Conservation (phyloP, 2,888 invertebrate genomes). For the Idaea dimidiata region DNA sequence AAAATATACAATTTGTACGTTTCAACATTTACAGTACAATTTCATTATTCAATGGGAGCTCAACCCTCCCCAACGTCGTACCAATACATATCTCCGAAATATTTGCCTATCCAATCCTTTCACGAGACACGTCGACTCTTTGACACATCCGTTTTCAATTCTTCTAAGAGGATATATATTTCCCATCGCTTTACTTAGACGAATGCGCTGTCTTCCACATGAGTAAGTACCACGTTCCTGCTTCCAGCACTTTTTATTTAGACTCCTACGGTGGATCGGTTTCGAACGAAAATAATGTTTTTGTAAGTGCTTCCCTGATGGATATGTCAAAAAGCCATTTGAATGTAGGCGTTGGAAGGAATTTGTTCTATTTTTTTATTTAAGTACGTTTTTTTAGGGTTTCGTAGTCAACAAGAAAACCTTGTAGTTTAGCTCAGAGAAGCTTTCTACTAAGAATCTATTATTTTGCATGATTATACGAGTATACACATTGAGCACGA, state of each 20-base stretch:
- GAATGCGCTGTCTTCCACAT: conserved; percentile 28
- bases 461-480: too few relatives aligned
- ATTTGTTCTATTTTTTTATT: background rate
- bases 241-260: conserved; percentile 18
- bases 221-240: conserved; percentile 23
- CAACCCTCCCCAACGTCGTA: conserved; percentile 4
- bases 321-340: background rate
- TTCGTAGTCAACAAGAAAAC: too few relatives aligned
- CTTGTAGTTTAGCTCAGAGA: too few relatives aligned
- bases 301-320: conserved; percentile 8
- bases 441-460: too few relatives aligned
- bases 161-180: conserved; percentile 39
- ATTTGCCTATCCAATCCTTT: conserved; percentile 24
- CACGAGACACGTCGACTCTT: conserved; percentile 27
- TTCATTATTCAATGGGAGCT: background rate
- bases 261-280: conserved; percentile 13
- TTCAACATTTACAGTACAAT: background rate
- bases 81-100: conserved; percentile 9
- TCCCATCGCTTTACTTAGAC: conserved; percentile 26
- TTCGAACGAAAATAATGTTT: conserved; percentile 13
- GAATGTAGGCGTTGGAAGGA: background rate
- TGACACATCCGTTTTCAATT: conserved; percentile 42
- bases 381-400: too few relatives aligned
- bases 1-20: background rate
- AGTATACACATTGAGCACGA: too few relatives aligned